A percentile compares a stretch with the other conserved stretches of the same genome.
These are phyloP conservation scores for Loriculus beryllinus DNA, from an alignment of 2,797 vertebrate species.

Conservation along the genomic window DNA sequence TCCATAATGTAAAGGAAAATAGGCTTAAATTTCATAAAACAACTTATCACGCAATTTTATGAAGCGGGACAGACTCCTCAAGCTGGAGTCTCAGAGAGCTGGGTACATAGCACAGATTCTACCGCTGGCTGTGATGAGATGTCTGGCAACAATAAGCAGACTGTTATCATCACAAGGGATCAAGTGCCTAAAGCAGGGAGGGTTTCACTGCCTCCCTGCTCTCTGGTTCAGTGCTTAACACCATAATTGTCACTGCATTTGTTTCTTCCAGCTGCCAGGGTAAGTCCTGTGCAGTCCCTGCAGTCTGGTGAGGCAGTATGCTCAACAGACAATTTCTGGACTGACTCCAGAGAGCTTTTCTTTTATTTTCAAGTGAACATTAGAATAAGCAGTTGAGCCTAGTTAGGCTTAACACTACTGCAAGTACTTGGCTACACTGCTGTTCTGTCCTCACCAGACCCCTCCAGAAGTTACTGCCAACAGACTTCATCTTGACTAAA, in stretches of 20 bases:
- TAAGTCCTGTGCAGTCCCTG: not conserved
- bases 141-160: constrained; percentile 38
- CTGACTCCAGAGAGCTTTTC: constrained; percentile 17
- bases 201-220: constrained; percentile 20
- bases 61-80: not conserved
- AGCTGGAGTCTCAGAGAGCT: not conserved
- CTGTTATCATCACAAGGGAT: constrained; percentile 49
- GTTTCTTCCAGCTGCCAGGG: constrained; percentile 42
- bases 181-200: not conserved
- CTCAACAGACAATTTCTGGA: constrained; percentile 31
- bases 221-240: constrained; percentile 46
- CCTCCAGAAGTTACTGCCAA: not conserved
- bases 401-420: not conserved
- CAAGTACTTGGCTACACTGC: not conserved
- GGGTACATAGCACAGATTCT: not conserved
- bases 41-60: not conserved
- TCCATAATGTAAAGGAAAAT: not conserved
- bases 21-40: not conserved
- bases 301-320: constrained; percentile 8
- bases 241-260: constrained; percentile 14
- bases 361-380: constrained; percentile 12
- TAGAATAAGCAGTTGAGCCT: not conserved
- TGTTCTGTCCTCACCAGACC: not conserved
- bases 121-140: not conserved
- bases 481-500: not conserved